These are phyloP conservation scores for Miniopterus natalensis DNA, from an alignment of 2,113 vertebrate genomes.

Conservation along the genomic window DNA sequence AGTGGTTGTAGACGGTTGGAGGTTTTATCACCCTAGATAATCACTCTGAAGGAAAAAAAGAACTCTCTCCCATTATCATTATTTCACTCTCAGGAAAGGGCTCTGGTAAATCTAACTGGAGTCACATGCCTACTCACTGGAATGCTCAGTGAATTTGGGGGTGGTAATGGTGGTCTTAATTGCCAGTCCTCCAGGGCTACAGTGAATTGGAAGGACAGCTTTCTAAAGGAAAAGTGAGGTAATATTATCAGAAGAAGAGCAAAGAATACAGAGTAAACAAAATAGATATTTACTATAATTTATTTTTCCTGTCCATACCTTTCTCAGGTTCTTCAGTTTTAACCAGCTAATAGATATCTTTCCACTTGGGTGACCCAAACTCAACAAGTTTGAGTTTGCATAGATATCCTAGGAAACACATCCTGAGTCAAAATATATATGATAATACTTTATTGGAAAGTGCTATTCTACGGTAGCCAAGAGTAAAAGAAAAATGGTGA, in stretches of 20 bases:
- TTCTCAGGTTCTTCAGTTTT: background rate
- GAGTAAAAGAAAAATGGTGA: background rate
- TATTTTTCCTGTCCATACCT: background rate
- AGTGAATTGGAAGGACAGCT: background rate
- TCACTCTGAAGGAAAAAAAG: background rate
- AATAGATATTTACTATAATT: background rate
- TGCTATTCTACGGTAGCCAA: background rate
- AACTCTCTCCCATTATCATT: background rate
- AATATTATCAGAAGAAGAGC: background rate
- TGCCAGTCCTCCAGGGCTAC: background rate
- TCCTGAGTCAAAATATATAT: background rate
- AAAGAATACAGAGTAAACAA: background rate
- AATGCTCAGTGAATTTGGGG: background rate
- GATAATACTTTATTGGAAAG: background rate
- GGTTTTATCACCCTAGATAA: background rate
- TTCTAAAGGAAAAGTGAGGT: background rate
- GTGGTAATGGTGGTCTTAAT: background rate
- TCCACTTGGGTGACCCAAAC: background rate
- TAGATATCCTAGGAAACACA: background rate
- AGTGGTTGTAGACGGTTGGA: background rate
- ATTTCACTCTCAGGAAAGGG: conserved; percentile 10
- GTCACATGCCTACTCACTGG: background rate
- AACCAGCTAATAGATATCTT: background rate
- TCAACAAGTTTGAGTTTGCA: background rate
- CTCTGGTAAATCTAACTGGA: background rate